These are phyloP conservation scores for Sebastes trivittatus DNA, from an alignment of 2,797 vertebrate genomes.

Conservation along the genomic window DNA sequence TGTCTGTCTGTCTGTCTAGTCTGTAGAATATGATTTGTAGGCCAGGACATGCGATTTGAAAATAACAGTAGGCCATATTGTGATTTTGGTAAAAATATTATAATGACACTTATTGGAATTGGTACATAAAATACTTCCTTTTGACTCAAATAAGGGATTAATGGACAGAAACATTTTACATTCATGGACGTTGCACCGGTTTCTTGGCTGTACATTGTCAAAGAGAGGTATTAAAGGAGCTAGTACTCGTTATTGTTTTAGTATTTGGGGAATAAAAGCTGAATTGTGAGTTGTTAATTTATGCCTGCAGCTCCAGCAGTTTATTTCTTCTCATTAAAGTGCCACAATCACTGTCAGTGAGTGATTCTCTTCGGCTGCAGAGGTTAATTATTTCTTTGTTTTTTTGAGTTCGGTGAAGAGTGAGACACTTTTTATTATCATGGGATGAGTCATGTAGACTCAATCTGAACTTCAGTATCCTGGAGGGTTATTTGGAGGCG, in stretches of 20 bases:
- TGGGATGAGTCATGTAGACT: not conserved
- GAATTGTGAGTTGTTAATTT: not conserved
- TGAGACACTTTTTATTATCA: not conserved
- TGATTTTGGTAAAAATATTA: not conserved
- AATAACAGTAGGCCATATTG: no score
- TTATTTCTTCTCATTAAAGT: not conserved
- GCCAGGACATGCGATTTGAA: no score
- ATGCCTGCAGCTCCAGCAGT: not conserved
- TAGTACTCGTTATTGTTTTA: not conserved
- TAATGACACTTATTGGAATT: no score
- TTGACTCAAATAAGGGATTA: not conserved
- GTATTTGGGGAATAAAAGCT: not conserved
- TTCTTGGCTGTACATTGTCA: not conserved
- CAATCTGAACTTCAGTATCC: not conserved
- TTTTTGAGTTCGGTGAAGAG: not conserved
- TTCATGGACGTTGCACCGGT: not conserved
- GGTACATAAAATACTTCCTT: not conserved
- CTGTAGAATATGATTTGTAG: no score
- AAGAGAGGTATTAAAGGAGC: not conserved
- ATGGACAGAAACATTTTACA: not conserved
- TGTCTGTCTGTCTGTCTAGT: not conserved
- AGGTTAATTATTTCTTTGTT: not conserved
- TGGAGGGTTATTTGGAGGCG: not conserved
- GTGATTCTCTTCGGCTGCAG: not conserved
- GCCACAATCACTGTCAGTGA: not conserved